phyloP scores from a whole-genome alignment of 2,888 invertebrate species.

The Diarsia mendica region DNA sequence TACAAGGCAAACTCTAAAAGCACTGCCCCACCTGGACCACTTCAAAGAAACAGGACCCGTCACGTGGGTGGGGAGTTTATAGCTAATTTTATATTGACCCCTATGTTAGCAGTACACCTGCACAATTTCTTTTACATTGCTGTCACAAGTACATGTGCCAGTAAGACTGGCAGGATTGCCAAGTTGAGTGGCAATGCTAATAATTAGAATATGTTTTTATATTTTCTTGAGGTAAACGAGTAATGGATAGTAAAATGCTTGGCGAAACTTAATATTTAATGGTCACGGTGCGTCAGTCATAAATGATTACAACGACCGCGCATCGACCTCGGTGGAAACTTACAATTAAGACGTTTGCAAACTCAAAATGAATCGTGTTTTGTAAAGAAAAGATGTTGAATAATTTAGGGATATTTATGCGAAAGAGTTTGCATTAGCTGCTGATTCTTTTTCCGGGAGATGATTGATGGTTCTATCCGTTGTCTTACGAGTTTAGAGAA shows the following conservation, averaged over 20 bases:
- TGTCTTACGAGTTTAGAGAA: slow-evolving; percentile 12
- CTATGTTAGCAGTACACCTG: no score
- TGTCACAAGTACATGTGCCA: neutral
- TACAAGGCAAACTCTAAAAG: neutral
- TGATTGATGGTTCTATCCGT: slow-evolving; percentile 37
- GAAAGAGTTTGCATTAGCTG: slow-evolving; percentile 34
- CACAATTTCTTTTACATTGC: no score
- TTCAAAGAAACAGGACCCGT: neutral
- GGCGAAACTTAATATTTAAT: neutral
- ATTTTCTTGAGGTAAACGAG: slow-evolving; percentile 19
- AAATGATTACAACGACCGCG: slow-evolving; percentile 52
- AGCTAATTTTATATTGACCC: neutral
- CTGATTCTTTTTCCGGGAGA: slow-evolving; percentile 25
- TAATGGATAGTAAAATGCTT: slow-evolving; percentile 44
- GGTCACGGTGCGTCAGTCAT: slow-evolving; percentile 30
- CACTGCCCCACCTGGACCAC: neutral
- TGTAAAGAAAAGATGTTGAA: slow-evolving; percentile 15
- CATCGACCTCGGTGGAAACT: slow-evolving; percentile 50
- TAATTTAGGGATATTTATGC: slow-evolving; percentile 36
- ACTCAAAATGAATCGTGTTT: slow-evolving; percentile 16
- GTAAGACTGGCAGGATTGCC: neutral
- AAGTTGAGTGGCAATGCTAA: neutral
- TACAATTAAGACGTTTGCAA: slow-evolving; percentile 46
- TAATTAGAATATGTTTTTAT: slow-evolving; percentile 1
- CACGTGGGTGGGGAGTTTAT: neutral